phyloP scores from a whole-genome alignment of 2,113 vertebrate species.

The Mormyrus iriodes region DNA sequence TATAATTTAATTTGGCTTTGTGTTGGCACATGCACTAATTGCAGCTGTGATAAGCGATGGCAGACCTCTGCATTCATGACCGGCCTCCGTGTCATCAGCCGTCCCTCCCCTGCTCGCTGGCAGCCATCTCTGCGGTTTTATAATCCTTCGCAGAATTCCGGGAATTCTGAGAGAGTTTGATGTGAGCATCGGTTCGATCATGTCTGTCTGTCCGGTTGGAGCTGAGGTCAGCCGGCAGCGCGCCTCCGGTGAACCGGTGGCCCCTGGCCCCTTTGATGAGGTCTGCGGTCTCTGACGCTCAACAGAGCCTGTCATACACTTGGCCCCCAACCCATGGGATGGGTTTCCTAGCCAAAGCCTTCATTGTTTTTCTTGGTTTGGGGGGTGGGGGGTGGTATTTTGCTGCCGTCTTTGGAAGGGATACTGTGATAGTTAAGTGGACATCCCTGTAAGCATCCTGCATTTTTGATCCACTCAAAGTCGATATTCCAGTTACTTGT shows the following conservation, averaged over 20 bases:
- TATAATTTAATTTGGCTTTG: background rate
- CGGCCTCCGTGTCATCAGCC: background rate
- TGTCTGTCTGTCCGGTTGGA: background rate
- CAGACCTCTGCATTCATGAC: background rate
- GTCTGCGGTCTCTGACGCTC: background rate
- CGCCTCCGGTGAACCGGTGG: background rate
- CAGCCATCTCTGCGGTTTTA: background rate
- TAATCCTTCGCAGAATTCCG: background rate
- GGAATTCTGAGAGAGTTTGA: background rate
- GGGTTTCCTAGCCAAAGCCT: background rate
- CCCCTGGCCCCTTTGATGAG: background rate
- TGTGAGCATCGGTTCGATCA: background rate
- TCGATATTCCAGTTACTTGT: background rate
- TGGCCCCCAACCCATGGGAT: background rate
- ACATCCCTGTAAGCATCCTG: background rate
- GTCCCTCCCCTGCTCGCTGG: background rate
- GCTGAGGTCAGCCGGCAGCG: background rate
- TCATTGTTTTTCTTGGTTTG: background rate
- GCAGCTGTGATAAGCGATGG: background rate
- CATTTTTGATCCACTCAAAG: background rate
- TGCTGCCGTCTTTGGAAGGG: background rate
- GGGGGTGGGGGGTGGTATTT: background rate
- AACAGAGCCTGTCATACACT: background rate
- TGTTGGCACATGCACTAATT: background rate
- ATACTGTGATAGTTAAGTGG: background rate